Conservation (phyloP, 2,888 invertebrate genomes). For the Lochmaea capreae region DNA sequence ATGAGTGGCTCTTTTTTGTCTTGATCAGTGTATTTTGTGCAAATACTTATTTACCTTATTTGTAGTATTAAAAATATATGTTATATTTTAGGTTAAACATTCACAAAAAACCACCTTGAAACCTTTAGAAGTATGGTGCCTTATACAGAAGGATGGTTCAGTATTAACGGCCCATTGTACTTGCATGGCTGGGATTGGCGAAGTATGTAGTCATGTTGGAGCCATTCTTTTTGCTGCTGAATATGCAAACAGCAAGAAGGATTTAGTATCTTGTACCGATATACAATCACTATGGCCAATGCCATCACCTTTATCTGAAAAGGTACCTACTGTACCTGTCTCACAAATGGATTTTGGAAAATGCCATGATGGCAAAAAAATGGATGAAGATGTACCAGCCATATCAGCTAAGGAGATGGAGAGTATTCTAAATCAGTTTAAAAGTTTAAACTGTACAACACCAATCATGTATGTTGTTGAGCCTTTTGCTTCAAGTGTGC, state of each 20-base stretch:
- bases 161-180: too few species aligned
- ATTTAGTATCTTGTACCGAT: constrained; percentile 28
- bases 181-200: too few species aligned
- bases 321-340: neutral
- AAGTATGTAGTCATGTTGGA: too few species aligned
- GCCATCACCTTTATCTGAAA: constrained; percentile 1
- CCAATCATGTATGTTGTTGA: constrained; percentile 15
- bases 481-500: neutral
- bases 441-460: too few species aligned
- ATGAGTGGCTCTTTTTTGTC: neutral
- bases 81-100: too few species aligned
- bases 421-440: too few species aligned
- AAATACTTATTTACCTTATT: neutral
- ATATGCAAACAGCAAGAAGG: constrained; percentile 28
- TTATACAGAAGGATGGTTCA: too few species aligned
- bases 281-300: constrained; percentile 20
- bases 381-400: neutral
- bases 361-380: neutral
- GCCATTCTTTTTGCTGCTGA: too few species aligned
- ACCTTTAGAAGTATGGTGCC: too few species aligned
- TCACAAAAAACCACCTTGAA: too few species aligned
- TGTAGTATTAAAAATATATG: neutral
- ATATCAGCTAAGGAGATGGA: too few species aligned
- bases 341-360: constrained; percentile 17
- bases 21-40: constrained; percentile 1